Conservation (phyloP, 2,888 invertebrate species). For the Pediacus dermestoides region DNA sequence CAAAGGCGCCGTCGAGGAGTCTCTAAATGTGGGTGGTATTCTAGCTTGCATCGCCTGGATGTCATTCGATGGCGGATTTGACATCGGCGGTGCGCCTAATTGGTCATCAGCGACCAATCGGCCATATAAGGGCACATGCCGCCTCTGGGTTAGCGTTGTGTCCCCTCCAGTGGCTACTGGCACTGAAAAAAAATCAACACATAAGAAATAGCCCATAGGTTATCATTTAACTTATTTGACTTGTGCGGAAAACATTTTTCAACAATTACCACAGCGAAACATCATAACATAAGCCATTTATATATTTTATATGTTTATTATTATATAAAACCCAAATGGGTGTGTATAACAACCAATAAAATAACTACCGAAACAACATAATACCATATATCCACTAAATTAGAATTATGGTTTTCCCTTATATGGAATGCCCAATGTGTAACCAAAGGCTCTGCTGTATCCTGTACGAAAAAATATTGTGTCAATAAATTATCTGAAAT, state of each 20-base stretch:
- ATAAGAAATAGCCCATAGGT: constrained; percentile 10
- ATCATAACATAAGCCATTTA: no score
- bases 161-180: constrained; percentile 40
- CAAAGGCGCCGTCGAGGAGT: constrained; percentile 87
- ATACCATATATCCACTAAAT: no score
- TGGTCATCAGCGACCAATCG: constrained; percentile 88
- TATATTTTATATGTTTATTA: no score
- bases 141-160: constrained; percentile 49
- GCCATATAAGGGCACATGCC: constrained; percentile 83
- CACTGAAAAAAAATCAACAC: constrained; percentile 35
- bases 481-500: no score
- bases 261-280: no score
- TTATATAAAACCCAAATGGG: no score
- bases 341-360: no score
- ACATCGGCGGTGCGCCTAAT: constrained; percentile 51
- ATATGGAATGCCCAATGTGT: no score
- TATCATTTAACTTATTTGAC: constrained; percentile 11
- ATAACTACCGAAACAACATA: no score
- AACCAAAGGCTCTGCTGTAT: no score
- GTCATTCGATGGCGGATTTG: constrained; percentile 59
- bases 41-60: constrained; percentile 89
- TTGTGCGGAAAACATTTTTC: constrained; percentile 34
- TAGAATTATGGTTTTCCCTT: no score
- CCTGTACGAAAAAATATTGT: no score
- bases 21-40: constrained; percentile 88